These are phyloP conservation scores for Indri indri DNA, from an alignment of 2,113 vertebrate species.

Conservation along the genomic window DNA sequence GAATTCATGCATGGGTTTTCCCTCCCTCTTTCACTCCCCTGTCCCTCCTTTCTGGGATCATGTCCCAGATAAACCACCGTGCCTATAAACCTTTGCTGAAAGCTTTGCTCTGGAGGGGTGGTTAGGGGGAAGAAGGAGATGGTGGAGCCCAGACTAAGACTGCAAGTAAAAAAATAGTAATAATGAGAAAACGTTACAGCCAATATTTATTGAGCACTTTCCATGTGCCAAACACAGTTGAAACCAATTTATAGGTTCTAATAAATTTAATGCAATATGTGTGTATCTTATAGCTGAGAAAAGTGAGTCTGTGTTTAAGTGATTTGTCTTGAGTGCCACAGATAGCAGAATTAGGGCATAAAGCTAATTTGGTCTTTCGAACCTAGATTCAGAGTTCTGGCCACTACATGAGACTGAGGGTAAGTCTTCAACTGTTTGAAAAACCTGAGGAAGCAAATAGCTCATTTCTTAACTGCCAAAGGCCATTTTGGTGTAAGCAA, in stretches of 20 bases:
- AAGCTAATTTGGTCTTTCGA: background rate
- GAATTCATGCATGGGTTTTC: background rate
- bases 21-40: background rate
- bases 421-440: background rate
- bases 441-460: background rate
- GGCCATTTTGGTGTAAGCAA: background rate
- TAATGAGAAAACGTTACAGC: background rate
- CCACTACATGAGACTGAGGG: background rate
- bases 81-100: background rate
- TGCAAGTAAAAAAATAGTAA: background rate
- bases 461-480: background rate
- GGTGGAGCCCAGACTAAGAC: background rate
- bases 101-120: background rate
- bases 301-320: background rate
- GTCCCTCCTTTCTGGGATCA: background rate
- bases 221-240: background rate
- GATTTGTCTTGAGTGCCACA: background rate
- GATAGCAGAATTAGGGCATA: background rate
- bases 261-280: background rate
- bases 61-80: background rate
- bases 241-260: background rate
- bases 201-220: background rate
- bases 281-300: background rate
- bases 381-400: background rate
- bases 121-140: background rate